Evolutionary conservation across 2,113 vertebrate genomes (phyloP).

Genomic region (Pogonocichla stellata): DNA sequence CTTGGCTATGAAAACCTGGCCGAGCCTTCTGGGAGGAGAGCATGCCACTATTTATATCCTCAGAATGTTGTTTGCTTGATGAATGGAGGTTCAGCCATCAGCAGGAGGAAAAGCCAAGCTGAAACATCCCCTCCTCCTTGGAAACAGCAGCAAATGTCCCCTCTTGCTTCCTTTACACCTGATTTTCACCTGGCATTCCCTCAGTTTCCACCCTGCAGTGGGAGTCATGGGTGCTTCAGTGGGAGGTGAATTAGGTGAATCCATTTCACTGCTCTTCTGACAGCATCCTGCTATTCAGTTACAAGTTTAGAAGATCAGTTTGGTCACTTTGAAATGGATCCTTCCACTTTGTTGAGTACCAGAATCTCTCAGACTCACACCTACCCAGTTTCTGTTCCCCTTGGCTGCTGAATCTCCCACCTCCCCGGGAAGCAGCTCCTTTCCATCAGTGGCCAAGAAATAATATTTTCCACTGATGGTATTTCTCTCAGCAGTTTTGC

Average conservation of each 20-base stretch:
- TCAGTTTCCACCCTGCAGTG: neutral
- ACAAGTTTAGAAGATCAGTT: neutral
- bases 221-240: neutral
- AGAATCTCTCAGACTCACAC: too few relatives aligned
- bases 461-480: neutral
- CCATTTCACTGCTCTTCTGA: neutral
- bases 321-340: neutral
- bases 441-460: neutral
- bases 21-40: neutral
- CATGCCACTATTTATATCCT: neutral
- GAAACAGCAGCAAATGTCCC: neutral
- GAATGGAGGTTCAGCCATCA: neutral
- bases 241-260: neutral
- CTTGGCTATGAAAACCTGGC: neutral
- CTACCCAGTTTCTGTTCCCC: neutral
- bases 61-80: neutral
- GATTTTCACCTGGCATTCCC: neutral
- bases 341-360: neutral
- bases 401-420: neutral
- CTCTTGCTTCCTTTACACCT: neutral
- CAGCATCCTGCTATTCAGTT: neutral
- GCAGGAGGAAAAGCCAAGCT: neutral
- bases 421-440: neutral
- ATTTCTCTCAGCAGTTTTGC: neutral
- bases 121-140: neutral